These are phyloP conservation scores for Urocyon cinereoargenteus DNA, from an alignment of 2,797 vertebrate genomes.

Conservation along the genomic window DNA sequence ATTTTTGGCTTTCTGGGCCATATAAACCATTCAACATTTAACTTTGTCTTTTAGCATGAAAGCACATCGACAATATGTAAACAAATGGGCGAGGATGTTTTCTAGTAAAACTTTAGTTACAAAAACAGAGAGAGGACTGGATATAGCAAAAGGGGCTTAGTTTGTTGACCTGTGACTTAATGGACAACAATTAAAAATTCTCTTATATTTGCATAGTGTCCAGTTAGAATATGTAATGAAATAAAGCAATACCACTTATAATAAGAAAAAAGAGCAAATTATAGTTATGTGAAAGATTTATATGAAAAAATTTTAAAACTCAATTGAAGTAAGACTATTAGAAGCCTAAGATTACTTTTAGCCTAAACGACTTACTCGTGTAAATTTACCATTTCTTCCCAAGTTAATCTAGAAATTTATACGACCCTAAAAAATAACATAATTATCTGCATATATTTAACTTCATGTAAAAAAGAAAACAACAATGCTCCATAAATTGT, in stretches of 20 bases:
- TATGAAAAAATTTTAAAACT: neutral
- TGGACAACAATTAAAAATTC: neutral
- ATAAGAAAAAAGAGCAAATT: neutral
- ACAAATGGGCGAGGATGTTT: constrained; percentile 19
- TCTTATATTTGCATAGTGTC: neutral
- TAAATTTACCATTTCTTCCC: neutral
- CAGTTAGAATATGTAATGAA: constrained; percentile 29
- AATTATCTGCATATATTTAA: neutral
- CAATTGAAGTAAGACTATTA: neutral
- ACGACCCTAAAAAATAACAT: constrained; percentile 23
- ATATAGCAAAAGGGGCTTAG: neutral
- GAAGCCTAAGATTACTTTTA: constrained; percentile 27
- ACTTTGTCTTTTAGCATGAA: neutral
- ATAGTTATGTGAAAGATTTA: neutral
- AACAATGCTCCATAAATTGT: neutral
- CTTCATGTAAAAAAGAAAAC: neutral
- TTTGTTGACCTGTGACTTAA: constrained; percentile 45
- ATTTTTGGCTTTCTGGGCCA: constrained; percentile 15
- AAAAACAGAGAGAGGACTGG: neutral
- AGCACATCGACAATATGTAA: neutral
- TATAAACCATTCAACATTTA: neutral
- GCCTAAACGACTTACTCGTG: neutral
- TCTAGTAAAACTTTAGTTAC: constrained; percentile 23
- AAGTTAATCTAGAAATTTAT: constrained; percentile 22
- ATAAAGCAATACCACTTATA: constrained; percentile 12